Base-by-base conservation (phyloP, 64 coral and sea anemone species). In the Porites australiensis region DNA sequence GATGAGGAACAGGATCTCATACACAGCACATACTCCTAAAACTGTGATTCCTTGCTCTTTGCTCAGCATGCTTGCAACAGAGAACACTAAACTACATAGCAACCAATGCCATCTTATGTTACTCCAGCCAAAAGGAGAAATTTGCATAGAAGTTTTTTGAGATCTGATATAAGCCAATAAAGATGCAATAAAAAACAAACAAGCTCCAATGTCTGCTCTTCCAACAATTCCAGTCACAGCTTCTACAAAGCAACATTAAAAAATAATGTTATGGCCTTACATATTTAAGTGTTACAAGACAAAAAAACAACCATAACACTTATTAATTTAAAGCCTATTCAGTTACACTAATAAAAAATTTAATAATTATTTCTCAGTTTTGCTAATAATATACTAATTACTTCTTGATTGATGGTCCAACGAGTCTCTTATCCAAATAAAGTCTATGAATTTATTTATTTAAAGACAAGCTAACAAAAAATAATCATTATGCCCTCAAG, bases 21-120 rank as follows among this genome's bases (percentile, higher is more conserved):
- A 95, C 5, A 93, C 83, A 50, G 45, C 67, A 82, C 96, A 98
- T 12, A 90, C 81, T 80, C 96, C 96, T 21, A 98, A 70, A 16
- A 95, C 96, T 49, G 96, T 98, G 50, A 95, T 82, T 18, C 96
- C 96, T 70, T 98, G 96, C 64, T 98, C 96, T 64, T 98, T 98
- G 13, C 90, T 93, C 27, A 98, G 65, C 96, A 98, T 95, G 75
- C 93, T 95, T n/a, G 79, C 81, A 15, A 91, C 77, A 87, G 73
- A 89, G 9, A 90, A 14, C 4, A 87, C 27, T 87, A 95, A 60
- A 87, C 96, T 93, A 4, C 50, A 14, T 7, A 93, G 2, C 13
- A 95, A 49, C 96, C 94, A 95, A 13, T 8, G n/a, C 94, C 90
- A 95, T 9, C 20, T 69, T 2, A 48, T 82, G 49, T 37, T 71